These are phyloP conservation scores for Bombus affinis DNA, from an alignment of 1,140 invertebrate genomes.

Conservation along the genomic window DNA sequence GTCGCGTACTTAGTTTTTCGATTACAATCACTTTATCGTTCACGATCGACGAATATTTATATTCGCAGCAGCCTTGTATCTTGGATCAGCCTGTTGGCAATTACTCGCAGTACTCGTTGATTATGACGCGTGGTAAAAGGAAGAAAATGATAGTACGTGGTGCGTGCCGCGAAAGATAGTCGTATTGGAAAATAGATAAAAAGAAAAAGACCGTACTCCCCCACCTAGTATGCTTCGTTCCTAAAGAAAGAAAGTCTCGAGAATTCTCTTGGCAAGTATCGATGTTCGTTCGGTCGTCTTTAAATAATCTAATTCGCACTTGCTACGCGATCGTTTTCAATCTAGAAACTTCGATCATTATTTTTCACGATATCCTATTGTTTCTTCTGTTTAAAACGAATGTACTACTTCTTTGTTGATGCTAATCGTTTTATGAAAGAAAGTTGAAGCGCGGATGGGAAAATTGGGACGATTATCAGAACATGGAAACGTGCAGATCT, in stretches of 20 bases:
- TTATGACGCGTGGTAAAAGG: background rate
- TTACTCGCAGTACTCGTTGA: background rate
- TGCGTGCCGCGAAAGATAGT: constrained; percentile 28
- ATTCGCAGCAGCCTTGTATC: background rate
- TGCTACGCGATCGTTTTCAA: constrained; percentile 2
- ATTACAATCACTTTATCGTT: constrained; percentile 1
- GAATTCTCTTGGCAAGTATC: constrained; percentile 69
- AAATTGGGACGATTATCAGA: too few relatives aligned
- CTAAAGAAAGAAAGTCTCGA: constrained; percentile 43
- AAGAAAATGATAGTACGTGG: background rate
- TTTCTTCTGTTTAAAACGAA: background rate
- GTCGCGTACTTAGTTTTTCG: background rate
- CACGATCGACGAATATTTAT: background rate
- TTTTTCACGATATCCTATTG: background rate
- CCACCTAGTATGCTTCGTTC: background rate
- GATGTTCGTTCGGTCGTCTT: constrained; percentile 59
- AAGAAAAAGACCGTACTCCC: constrained; percentile 35
- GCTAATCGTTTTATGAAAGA: background rate
- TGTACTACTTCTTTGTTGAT: background rate
- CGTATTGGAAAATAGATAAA: constrained; percentile 50
- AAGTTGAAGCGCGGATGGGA: background rate
- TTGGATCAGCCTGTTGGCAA: background rate
- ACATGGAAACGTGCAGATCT: background rate
- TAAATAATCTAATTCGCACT: constrained; percentile 68
- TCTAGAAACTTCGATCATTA: background rate